Evolutionary conservation across 1,140 invertebrate genomes (phyloP).

Genomic region (Contarinia nasturtii): DNA sequence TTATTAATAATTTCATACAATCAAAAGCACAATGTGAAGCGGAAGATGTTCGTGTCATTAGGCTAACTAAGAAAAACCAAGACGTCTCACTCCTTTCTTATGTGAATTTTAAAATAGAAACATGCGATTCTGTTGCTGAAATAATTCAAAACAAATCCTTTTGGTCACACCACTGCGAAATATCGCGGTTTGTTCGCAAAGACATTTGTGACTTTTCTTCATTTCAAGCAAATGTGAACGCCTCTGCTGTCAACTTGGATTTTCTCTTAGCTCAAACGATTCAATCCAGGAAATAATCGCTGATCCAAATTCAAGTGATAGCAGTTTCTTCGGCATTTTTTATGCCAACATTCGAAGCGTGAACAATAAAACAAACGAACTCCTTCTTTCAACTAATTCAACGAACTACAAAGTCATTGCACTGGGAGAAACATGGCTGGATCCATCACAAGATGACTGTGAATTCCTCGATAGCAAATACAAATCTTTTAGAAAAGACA

Average conservation of each 20-base stretch:
- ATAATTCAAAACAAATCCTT: no score
- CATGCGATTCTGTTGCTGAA: background rate
- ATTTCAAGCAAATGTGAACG: background rate
- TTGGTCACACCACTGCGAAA: no score
- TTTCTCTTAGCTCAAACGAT: no score
- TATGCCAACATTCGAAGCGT: background rate
- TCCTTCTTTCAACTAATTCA: background rate
- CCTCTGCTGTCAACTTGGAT: background rate
- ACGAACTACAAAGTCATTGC: background rate
- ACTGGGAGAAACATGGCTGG: background rate
- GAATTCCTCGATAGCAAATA: background rate
- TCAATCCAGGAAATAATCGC: background rate
- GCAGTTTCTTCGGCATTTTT: background rate
- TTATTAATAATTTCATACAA: background rate
- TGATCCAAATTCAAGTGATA: background rate
- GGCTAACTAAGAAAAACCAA: background rate
- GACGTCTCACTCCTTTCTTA: background rate
- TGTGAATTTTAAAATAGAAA: background rate
- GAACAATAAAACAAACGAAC: background rate
- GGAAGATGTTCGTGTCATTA: background rate
- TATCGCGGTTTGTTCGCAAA: background rate
- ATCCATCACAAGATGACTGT: background rate
- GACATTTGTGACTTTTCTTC: background rate
- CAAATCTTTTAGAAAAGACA: background rate
- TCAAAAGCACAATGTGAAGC: background rate